A percentile compares a stretch with the other conserved stretches of the same genome.
Evolutionary conservation across 2,113 vertebrate species (phyloP).

Genomic region (Aptenodytes forsteri): DNA sequence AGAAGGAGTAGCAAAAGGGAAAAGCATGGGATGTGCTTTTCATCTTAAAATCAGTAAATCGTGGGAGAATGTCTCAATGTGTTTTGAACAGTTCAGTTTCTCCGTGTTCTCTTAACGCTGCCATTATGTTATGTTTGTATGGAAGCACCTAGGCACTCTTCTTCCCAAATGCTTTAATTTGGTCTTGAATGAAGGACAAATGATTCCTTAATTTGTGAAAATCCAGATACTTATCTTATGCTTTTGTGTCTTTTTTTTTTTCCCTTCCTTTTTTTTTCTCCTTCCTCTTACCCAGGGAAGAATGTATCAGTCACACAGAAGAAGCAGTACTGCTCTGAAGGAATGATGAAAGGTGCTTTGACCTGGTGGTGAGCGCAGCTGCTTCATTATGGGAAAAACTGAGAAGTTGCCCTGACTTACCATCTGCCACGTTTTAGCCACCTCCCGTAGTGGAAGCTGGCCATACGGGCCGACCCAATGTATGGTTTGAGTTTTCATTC

Average conservation of each 20-base stretch:
- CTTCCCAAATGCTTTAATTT: background rate
- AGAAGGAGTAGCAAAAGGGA: background rate
- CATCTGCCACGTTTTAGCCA: background rate
- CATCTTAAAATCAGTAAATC: background rate
- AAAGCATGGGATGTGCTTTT: background rate
- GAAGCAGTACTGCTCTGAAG: background rate
- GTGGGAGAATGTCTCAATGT: background rate
- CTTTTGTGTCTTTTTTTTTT: background rate
- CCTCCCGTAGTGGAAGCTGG: background rate
- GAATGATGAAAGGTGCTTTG: background rate
- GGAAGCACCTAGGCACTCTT: background rate
- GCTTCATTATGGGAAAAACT: background rate
- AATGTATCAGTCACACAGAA: background rate
- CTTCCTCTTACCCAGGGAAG: background rate
- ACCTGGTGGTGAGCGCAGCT: background rate
- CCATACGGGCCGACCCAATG: background rate
- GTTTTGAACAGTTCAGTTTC: background rate
- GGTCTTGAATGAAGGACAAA: background rate
- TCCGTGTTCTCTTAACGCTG: background rate
- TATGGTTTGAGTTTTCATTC: background rate
- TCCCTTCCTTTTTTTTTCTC: too few species aligned
- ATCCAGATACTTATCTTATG: background rate
- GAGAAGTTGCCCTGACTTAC: background rate
- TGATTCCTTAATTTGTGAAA: background rate
- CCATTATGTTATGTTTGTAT: background rate